Percentiles rank a stretch among this genome's conserved stretches.
Evolutionary conservation across 2,797 vertebrate species (phyloP).

Genomic region (Lophotriccus pileatus): DNA sequence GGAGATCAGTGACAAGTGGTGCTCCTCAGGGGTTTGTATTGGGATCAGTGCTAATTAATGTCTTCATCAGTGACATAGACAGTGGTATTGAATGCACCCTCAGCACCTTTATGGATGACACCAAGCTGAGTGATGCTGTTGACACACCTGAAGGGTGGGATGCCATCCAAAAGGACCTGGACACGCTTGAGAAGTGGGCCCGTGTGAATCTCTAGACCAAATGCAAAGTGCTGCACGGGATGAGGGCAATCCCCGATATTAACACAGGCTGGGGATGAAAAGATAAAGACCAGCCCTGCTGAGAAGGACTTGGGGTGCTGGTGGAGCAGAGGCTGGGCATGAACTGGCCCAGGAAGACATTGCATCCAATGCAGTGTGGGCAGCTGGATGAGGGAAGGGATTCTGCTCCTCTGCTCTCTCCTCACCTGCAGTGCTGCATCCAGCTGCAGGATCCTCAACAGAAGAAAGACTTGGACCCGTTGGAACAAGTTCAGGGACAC

Average conservation of each 20-base stretch:
- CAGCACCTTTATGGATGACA: neutral
- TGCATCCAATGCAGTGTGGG: neutral
- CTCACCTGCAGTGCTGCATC: neutral
- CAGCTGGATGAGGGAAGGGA: neutral
- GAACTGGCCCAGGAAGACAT: neutral
- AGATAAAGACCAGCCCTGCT: neutral
- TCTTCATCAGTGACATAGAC: neutral
- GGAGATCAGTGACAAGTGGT: no score
- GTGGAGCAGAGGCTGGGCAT: neutral
- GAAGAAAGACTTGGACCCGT: neutral
- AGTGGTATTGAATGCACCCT: neutral
- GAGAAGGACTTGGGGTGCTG: neutral
- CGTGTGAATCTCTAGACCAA: neutral
- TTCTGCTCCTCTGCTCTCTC: neutral
- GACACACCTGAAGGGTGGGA: neutral
- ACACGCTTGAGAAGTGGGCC: neutral
- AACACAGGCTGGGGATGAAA: neutral
- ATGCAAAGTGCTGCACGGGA: neutral
- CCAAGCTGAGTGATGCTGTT: neutral
- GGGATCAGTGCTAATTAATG: neutral
- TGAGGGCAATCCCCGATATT: accelerated
- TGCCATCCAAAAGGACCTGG: neutral
- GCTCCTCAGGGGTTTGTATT: no score
- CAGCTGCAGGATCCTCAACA: neutral
- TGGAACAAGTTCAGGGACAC: neutral